A percentile compares a stretch with the other conserved stretches of the same genome.
These are phyloP conservation scores for Perithous albicinctus DNA, from an alignment of 2,888 invertebrate species.

Conservation along the genomic window DNA sequence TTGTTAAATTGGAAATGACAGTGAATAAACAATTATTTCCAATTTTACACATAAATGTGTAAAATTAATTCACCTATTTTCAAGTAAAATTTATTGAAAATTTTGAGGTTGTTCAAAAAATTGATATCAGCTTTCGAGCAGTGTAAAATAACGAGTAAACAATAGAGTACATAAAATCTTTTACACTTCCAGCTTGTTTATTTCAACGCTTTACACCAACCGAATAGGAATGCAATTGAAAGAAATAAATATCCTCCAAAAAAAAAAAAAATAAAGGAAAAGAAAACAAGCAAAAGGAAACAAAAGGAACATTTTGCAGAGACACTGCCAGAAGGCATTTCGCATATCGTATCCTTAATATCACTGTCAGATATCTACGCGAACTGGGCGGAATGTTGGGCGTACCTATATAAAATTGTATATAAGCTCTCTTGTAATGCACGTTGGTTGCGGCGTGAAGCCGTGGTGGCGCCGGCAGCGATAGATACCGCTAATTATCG, in stretches of 20 bases:
- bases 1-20: no score
- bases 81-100: no score
- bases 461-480: constrained; percentile 83
- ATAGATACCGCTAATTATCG: constrained; percentile 85
- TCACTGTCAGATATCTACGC: constrained; percentile 65
- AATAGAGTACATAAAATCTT: no score
- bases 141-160: no score
- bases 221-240: constrained; percentile 33
- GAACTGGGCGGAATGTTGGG: constrained; percentile 65
- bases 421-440: constrained; percentile 56
- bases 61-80: no score
- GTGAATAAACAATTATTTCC: no score
- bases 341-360: constrained; percentile 63
- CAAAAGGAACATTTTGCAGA: neutral
- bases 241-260: neutral
- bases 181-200: no score
- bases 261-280: neutral
- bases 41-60: no score
- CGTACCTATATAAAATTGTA: constrained; percentile 65
- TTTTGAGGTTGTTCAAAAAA: no score
- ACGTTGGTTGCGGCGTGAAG: constrained; percentile 48
- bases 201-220: neutral
- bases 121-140: no score
- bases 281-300: neutral
- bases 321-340: constrained; percentile 44